Conservation (phyloP, 2,797 vertebrate genomes). For the Propithecus deckenii region DNA sequence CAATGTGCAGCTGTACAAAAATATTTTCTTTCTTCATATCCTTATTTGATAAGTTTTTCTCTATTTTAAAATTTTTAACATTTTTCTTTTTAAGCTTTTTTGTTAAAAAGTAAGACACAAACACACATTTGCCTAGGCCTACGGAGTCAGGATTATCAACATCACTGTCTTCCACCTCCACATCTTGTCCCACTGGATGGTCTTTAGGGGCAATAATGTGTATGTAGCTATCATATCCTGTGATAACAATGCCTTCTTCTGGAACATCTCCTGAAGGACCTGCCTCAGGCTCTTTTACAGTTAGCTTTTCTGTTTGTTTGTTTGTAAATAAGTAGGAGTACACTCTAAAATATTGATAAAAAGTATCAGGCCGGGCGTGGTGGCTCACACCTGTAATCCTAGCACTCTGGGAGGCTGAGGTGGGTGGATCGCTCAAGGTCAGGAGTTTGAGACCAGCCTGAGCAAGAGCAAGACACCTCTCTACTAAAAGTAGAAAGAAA, state of each 20-base stretch:
- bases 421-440: fast-evolving
- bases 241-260: not conserved
- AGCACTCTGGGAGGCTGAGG: too few species aligned
- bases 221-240: not conserved
- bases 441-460: too few species aligned
- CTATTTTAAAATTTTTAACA: too few species aligned
- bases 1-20: not conserved
- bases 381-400: too few species aligned
- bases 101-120: not conserved
- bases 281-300: not conserved
- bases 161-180: not conserved
- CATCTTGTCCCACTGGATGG: not conserved
- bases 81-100: not conserved
- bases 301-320: not conserved
- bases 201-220: not conserved
- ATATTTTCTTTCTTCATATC: not conserved
- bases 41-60: not conserved
- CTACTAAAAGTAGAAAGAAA: too few species aligned
- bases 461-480: too few species aligned
- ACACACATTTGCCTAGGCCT: not conserved
- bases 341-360: not conserved
- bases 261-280: not conserved
- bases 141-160: not conserved
- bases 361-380: not conserved
- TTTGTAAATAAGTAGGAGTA: not conserved